A percentile compares a stretch with the other conserved stretches of the same genome.
These are phyloP conservation scores for Atta colombica DNA, from an alignment of 1,140 invertebrate genomes.

Conservation along the genomic window DNA sequence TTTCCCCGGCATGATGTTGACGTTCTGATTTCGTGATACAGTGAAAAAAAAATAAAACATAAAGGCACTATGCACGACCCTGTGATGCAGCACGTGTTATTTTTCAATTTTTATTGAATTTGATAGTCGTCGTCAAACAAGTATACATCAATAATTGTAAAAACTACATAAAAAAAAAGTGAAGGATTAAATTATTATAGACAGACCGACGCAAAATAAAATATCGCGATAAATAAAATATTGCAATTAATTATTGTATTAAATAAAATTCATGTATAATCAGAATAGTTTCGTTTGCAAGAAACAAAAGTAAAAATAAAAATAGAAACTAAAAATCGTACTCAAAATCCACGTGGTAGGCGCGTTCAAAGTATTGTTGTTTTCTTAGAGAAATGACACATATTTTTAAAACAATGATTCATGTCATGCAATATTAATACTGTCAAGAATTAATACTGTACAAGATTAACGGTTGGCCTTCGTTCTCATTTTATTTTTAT, in stretches of 20 bases:
- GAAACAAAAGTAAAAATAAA: not conserved
- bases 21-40: constrained; percentile 3
- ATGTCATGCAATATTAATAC: not conserved
- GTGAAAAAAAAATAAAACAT: not conserved
- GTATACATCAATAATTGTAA: not conserved
- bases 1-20: constrained; percentile 36
- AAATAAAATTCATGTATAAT: not conserved
- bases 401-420: constrained; percentile 36
- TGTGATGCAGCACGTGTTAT: not conserved
- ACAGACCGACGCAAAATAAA: not conserved
- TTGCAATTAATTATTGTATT: not conserved
- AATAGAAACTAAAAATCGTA: constrained; percentile 15
- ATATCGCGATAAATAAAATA: not conserved
- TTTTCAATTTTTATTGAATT: not conserved
- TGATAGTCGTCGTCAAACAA: not conserved
- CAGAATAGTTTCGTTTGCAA: not conserved
- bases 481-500: constrained; percentile 37
- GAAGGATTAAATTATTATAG: not conserved
- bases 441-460: constrained; percentile 2
- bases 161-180: not conserved
- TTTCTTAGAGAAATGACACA: not conserved
- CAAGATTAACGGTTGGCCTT: not conserved
- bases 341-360: not conserved
- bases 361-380: not conserved
- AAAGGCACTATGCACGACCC: not conserved